Conservation (phyloP, 2,888 invertebrate genomes). For the Netelia fuscicornis region DNA sequence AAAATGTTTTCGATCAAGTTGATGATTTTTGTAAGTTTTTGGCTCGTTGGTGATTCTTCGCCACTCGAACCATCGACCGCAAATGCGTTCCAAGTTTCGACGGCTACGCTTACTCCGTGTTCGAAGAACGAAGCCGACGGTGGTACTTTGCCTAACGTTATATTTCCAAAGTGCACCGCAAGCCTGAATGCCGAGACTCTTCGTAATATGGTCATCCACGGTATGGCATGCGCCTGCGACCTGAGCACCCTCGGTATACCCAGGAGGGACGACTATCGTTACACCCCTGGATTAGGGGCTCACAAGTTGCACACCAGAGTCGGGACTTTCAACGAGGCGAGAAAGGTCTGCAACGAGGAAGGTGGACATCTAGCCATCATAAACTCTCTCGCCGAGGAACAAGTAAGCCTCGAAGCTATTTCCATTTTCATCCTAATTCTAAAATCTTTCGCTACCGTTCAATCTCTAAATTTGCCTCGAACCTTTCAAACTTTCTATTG, state of each 20-base stretch:
- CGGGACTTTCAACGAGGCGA: slow-evolving; percentile 78
- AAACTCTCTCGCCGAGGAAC: slow-evolving; percentile 71
- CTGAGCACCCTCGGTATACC: slow-evolving; percentile 67
- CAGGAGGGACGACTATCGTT: slow-evolving; percentile 78
- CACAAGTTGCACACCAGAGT: slow-evolving; percentile 80
- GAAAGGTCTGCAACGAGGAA: slow-evolving; percentile 80
- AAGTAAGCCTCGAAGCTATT: slow-evolving; percentile 57
- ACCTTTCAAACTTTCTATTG: not conserved
- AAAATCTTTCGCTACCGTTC: not conserved
- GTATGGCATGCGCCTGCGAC: slow-evolving; percentile 79
- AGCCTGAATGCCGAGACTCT: slow-evolving; percentile 58
- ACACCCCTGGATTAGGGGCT: slow-evolving; percentile 76
- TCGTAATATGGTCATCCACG: slow-evolving; percentile 72
- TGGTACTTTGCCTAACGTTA: slow-evolving; percentile 65
- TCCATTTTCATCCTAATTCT: not conserved
- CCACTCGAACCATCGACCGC: slow-evolving; percentile 24
- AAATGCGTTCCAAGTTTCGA: slow-evolving; percentile 20
- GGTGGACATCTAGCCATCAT: slow-evolving; percentile 78
- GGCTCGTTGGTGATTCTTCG: not conserved
- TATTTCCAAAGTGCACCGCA: slow-evolving; percentile 70
- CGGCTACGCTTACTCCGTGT: slow-evolving; percentile 56
- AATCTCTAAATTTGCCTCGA: not conserved
- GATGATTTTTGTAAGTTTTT: slow-evolving; percentile 10
- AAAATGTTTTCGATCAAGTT: slow-evolving; percentile 15
- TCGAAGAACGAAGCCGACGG: slow-evolving; percentile 35